Base-by-base conservation (phyloP, 2,888 invertebrate species). In the Nemapogon koenigi region DNA sequence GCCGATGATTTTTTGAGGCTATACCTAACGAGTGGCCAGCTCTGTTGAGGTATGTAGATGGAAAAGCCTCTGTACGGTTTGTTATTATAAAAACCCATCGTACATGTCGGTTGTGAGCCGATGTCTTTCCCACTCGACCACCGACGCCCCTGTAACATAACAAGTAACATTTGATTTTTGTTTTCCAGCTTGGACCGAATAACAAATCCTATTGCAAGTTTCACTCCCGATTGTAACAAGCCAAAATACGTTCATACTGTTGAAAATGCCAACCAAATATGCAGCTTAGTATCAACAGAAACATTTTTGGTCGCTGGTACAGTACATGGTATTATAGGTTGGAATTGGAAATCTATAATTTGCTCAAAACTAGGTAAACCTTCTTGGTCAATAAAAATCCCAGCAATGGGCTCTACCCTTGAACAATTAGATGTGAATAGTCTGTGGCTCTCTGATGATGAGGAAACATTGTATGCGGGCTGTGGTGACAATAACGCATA, bases 401-500 rank as follows among this genome's bases (percentile, higher is more conserved):
- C 89, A 1, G 68, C 83, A 22, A 69, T 58, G 44, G 83, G 83
- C 39, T 87, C 88, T 41, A 81, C 82, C 4, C 81, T 89, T 42
- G 89, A 90, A 46, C 86, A 87, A 48, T 83, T 87, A 25, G 94
- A 94, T 62, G 84, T 92, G 0, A 94, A 94, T 62, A 84, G 83
- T 42, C 59, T 94, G 52, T 83, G 86, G 57, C 63, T 87, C 36
- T 81, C 85, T 35, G 78, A 84, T 37, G 80, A 83, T 38, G 81
- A 83, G 32, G 79, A 81, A 36, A 62, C 68, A 15, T 53, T 95
- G 30, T 91, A 84, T 65, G 90, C 88, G 4, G 95, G 91, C 0
- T 93, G 94, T 68, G 94, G 94, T 0, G 91, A 95, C 55, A 89
- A 89, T 51, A 86, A 87, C 48, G 81, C 94, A 31, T 89, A 94